phyloP scores from a whole-genome alignment of 2,888 invertebrate genomes.

The Apodemia zela region DNA sequence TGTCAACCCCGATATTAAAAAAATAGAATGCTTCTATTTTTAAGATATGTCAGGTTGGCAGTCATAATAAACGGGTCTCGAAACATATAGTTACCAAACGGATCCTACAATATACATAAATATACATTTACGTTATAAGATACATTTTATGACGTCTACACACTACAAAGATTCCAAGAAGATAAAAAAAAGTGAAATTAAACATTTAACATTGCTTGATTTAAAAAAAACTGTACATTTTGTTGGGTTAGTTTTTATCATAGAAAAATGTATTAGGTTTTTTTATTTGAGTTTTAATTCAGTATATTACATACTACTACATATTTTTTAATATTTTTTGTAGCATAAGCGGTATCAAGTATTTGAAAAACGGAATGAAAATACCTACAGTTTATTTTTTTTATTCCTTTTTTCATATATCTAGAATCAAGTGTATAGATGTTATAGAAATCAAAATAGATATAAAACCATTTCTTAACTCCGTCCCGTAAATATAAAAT shows the following conservation, averaged over 20 bases:
- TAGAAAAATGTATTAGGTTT: not conserved
- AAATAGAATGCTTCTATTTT: slow-evolving; percentile 13
- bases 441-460: slow-evolving; percentile 43
- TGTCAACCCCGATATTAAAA: slow-evolving; percentile 42
- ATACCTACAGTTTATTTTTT: not conserved
- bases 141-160: slow-evolving; percentile 41
- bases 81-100: slow-evolving; percentile 74
- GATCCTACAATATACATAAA: slow-evolving; percentile 54
- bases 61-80: slow-evolving; percentile 64
- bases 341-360: not conserved
- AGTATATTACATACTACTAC: not conserved
- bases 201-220: not conserved
- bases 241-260: not conserved
- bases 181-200: not conserved
- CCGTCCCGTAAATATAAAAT: slow-evolving; percentile 37
- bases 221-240: not conserved
- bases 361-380: slow-evolving; percentile 7
- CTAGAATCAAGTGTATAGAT: slow-evolving; percentile 11
- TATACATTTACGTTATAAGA: slow-evolving; percentile 20
- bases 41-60: slow-evolving; percentile 44
- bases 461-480: slow-evolving; percentile 33
- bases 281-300: not conserved
- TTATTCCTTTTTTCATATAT: slow-evolving; percentile 9
- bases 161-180: slow-evolving; percentile 25
- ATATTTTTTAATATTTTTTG: not conserved